Evolutionary conservation across 1,140 invertebrate species (phyloP), one percentile per base, ranked within the genome.

Genomic region (Magallana angulata): DNA sequence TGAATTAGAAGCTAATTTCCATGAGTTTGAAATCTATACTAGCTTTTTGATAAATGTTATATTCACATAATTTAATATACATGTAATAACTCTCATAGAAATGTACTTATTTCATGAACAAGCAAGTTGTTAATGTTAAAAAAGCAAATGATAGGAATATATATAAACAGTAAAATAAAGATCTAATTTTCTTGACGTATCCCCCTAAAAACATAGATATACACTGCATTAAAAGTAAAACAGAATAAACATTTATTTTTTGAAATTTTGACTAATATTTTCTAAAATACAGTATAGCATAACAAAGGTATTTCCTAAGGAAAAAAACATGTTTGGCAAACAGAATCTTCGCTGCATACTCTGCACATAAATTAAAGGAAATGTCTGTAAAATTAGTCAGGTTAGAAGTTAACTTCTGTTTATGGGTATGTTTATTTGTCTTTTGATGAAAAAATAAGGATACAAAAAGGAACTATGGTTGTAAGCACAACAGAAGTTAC

Each of bases 141-240:
- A 18, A n/a, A 64, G 60, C 60, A 64, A 1, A 64, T 64, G 60
- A 64, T 64, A 16, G 18, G 14, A 64, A 64, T 64, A 64, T 16
- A 18, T 64, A 64, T 64, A 16, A 64, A 64, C 14, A 64, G 60
- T 64, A 16, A 64, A 64, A 64, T 64, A 64, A 64, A 64, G 60
- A 64, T 64, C 60, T 18, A 64, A 18, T 64, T 18, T 64, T n/a
- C 18, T 64, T n/a, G 18, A 64, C 7, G 14, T 64, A 16, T 64
- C n/a, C 18, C n/a, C 60, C 60, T 64, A 64, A 16, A 64, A n/a
- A 18, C 18, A 64, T 16, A n/a, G 18, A 14, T 64, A 64, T 64
- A 16, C 60, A 64, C 1, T n/a, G 60, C 60, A 64, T 7, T 64
- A 16, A 64, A 64, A 64, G 14, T 64, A 16, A 64, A 64, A 64